phyloP scores from a whole-genome alignment of 2,888 invertebrate genomes.

The Apamea epomidion region DNA sequence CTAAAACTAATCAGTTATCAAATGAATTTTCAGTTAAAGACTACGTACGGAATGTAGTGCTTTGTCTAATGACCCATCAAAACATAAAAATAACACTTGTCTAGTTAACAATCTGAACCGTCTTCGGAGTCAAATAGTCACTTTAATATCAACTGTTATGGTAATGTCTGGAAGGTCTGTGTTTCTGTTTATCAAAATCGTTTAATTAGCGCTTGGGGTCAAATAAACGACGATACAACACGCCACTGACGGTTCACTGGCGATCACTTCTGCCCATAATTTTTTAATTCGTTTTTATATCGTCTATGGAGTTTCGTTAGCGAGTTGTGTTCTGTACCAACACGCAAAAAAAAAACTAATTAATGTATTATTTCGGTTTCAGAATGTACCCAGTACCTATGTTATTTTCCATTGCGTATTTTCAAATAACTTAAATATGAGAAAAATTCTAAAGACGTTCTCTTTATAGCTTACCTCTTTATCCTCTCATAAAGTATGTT shows the following conservation, averaged over 20 bases:
- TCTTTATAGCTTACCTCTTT: background rate
- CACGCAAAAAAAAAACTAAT: background rate
- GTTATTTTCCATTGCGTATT: background rate
- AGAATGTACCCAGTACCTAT: background rate
- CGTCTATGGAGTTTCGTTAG: constrained; percentile 15
- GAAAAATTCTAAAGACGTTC: background rate
- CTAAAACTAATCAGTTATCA: background rate
- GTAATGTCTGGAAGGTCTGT: constrained; percentile 63
- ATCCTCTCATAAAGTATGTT: constrained; percentile 24
- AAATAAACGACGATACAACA: constrained; percentile 67
- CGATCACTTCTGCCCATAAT: constrained; percentile 22
- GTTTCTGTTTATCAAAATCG: constrained; percentile 75
- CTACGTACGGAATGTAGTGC: background rate
- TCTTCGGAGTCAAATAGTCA: constrained; percentile 44
- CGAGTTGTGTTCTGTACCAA: background rate
- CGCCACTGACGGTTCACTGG: constrained; percentile 64
- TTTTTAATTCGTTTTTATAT: constrained; percentile 33
- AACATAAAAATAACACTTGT: constrained; percentile 18
- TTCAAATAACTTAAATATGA: background rate
- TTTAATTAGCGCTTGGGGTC: constrained; percentile 72
- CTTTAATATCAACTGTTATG: constrained; percentile 63
- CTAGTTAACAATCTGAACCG: constrained; percentile 24
- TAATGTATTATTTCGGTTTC: background rate
- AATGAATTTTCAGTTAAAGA: background rate
- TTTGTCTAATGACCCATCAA: background rate